Evolutionary conservation across 2,113 vertebrate species (phyloP).

Genomic region (Pelobates fuscus): DNA sequence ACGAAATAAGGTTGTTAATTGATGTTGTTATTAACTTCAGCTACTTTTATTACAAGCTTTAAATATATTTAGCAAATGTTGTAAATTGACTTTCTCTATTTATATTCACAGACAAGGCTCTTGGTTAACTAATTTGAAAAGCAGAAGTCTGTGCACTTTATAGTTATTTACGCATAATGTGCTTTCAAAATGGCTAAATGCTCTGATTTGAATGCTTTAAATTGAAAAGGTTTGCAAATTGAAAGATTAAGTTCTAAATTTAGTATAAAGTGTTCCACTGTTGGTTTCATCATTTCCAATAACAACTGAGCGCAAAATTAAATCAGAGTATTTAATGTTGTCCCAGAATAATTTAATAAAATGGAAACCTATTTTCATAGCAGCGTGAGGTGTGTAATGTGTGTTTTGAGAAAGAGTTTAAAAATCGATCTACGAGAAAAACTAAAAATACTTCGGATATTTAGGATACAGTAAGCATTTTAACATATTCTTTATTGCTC

Average conservation of each 20-base stretch:
- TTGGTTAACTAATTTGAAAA: slow-evolving; percentile 68
- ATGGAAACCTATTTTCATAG: slow-evolving; percentile 62
- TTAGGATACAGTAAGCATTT: no score
- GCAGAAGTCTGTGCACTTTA: slow-evolving; percentile 77
- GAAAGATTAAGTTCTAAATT: slow-evolving; percentile 83
- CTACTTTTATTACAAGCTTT: not conserved
- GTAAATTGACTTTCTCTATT: not conserved
- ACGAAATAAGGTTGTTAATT: not conserved
- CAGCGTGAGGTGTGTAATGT: slow-evolving; percentile 58
- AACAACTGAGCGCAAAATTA: slow-evolving; percentile 61
- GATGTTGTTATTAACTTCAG: not conserved
- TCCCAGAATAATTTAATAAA: slow-evolving; percentile 75
- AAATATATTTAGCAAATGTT: not conserved
- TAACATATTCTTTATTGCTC: no score
- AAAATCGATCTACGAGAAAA: slow-evolving; percentile 9
- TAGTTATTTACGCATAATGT: slow-evolving; percentile 68
- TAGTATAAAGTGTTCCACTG: slow-evolving; percentile 67
- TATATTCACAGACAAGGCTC: slow-evolving; percentile 78
- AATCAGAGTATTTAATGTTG: slow-evolving; percentile 59
- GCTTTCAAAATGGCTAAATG: slow-evolving; percentile 64
- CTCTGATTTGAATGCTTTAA: slow-evolving; percentile 68
- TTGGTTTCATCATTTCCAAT: slow-evolving; percentile 56
- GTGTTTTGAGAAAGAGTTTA: slow-evolving; percentile 48
- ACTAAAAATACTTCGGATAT: not conserved
- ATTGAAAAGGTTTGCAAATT: slow-evolving; percentile 82